Evolutionary conservation across 2,888 invertebrate species (phyloP), one percentile per base, ranked within the genome.

Genomic region (Hypselothyrea guttata): DNA sequence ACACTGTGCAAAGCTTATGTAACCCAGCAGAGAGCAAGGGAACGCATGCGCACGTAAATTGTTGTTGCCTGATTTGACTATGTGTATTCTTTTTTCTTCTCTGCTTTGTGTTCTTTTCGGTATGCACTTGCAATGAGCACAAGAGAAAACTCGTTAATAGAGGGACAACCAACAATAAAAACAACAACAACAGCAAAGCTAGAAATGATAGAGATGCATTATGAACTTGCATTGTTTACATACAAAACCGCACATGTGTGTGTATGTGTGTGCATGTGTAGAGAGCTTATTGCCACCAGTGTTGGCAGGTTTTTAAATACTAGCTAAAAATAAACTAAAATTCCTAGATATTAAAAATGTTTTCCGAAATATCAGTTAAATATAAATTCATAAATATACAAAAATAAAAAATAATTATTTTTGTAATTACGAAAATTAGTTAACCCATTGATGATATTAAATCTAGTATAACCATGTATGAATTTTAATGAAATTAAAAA

Each of bases 171-270:
- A n/a, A n/a, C n/a, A n/a, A n/a, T n/a, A n/a, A n/a, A n/a, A n/a
- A n/a, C n/a, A n/a, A n/a, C n/a, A n/a, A n/a, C n/a, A n/a, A n/a
- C n/a, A n/a, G n/a, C n/a, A n/a, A n/a, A 45, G 28, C 47, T 34
- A 46, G 30, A 22, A 18, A 22, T 4, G 37, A 63, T 30, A 51
- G 47, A 57, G 58, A 56, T 53, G 53, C 49, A 44, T 48, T 65
- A 52, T 71, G 67, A 69, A 62, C 71, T 67, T 76, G 68, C 59
- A 67, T 68, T 83, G 61, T 71, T 81, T 76, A 76, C 59, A 46
- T 66, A 47, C 60, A 68, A 55, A 15, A 59, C 22, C 31, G 49
- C 51, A 7, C 22, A n/a, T 11, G 34, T 7, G 9, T 12, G 15
- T 33, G 4, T 52, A 47, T 15, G 13, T 30, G 12, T 27, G 15